phyloP scores from a whole-genome alignment of 1,140 invertebrate genomes.

The Agrilus planipennis region DNA sequence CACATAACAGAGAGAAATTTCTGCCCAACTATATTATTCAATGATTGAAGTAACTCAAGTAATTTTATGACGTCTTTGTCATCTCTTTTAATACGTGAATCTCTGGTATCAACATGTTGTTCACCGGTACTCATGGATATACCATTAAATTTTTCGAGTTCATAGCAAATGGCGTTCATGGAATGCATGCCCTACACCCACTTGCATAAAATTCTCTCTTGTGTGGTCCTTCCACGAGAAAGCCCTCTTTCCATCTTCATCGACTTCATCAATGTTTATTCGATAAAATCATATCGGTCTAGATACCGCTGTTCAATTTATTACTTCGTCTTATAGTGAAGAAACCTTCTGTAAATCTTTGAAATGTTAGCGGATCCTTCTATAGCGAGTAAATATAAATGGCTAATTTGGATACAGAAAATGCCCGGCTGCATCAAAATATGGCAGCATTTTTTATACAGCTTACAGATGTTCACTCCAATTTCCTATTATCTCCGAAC shows the following conservation, averaged over 20 bases:
- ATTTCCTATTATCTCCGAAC: too few relatives aligned
- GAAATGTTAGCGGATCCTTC: not conserved
- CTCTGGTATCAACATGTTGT: slow-evolving; percentile 3
- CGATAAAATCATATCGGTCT: slow-evolving; percentile 32
- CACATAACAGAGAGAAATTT: too few relatives aligned
- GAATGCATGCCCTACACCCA: not conserved
- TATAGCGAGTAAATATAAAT: slow-evolving; percentile 21
- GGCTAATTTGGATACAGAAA: slow-evolving; percentile 27
- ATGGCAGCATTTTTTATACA: too few relatives aligned
- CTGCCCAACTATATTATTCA: too few relatives aligned
- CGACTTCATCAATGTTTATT: not conserved
- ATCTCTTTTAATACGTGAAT: not conserved
- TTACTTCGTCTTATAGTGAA: slow-evolving; percentile 30
- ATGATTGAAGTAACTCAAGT: too few relatives aligned
- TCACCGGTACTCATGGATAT: not conserved
- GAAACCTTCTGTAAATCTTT: slow-evolving; percentile 12
- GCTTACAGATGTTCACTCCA: too few relatives aligned
- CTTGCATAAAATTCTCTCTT: not conserved
- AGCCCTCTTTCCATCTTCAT: slow-evolving; percentile 4
- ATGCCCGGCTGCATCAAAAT: too few relatives aligned
- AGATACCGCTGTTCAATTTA: too few relatives aligned
- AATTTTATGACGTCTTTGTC: not conserved
- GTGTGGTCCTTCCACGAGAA: slow-evolving; percentile 1
- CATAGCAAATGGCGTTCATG: not conserved
- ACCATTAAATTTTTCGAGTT: not conserved